Evolutionary conservation across 2,888 invertebrate species (phyloP).

Genomic region (Abscondita cerata): DNA sequence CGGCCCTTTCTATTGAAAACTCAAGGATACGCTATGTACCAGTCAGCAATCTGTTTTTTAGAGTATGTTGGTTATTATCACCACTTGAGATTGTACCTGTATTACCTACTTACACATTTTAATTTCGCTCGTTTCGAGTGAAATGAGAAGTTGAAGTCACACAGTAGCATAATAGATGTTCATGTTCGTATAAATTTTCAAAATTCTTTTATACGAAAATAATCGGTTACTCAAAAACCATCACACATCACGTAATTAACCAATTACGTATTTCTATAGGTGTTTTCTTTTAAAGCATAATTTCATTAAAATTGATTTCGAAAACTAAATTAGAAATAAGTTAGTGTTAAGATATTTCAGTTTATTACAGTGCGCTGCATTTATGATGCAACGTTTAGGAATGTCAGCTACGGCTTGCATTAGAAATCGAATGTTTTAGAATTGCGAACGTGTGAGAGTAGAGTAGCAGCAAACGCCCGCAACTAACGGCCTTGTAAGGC

Average conservation of each 20-base stretch:
- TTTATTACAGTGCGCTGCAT: constrained; percentile 36
- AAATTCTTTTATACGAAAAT: not conserved
- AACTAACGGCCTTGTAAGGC: constrained; percentile 55
- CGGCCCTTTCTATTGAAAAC: constrained; percentile 25
- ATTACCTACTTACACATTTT: not conserved
- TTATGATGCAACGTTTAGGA: constrained; percentile 44
- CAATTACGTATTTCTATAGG: constrained; percentile 23
- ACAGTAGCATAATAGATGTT: not conserved
- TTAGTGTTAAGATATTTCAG: constrained; percentile 39
- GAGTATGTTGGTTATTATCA: constrained; percentile 10
- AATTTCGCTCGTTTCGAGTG: constrained; percentile 14
- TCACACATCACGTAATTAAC: not conserved
- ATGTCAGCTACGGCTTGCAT: constrained; percentile 41
- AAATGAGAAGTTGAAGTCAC: constrained; percentile 32
- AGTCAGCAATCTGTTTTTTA: constrained; percentile 16
- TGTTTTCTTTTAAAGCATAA: constrained; percentile 15
- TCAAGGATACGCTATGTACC: constrained; percentile 19
- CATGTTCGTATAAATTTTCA: no score
- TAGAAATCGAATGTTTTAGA: constrained; percentile 37
- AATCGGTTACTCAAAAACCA: not conserved
- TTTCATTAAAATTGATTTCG: constrained; percentile 29
- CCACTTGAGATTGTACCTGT: not conserved
- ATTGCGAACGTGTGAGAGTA: constrained; percentile 30
- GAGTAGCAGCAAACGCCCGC: constrained; percentile 47
- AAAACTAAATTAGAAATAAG: constrained; percentile 25